Base-by-base conservation (phyloP, 2,888 invertebrate genomes). In the Lasioglossum pauxillum region DNA sequence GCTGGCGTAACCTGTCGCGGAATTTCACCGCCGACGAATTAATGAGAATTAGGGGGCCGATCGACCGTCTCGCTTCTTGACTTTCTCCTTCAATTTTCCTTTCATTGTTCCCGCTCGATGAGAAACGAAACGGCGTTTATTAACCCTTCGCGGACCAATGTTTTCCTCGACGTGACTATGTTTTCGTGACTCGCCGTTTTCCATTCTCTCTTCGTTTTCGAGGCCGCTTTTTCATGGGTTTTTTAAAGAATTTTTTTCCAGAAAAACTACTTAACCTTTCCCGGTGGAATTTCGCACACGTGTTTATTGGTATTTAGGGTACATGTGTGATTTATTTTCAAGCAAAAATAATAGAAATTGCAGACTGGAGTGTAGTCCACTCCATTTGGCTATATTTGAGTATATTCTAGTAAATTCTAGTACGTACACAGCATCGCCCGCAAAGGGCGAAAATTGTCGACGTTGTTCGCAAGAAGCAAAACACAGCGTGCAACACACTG, bases 1-100 rank as follows among this genome's bases (percentile, higher is more conserved):
- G 81, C 64, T 86, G 79, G 81, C 84, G 87, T 88, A 82, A 88
- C 74, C 84, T 64, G 82, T 83, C 81, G 81, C 80, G 86, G 85
- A 86, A 84, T 86, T 82, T 85, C 75, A 75, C 35, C 19, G 19
- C n/a, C 64, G 49, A 38, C 53, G 85, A 77, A 80, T 80, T 80
- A 60, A 71, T 7, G 80, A 73, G 67, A 77, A 57, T 80, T 77
- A 69, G 80, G 44, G 46, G 72, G 16, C n/a, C 41, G 35, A 41
- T 82, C 82, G 16, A 69, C 46, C 73, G 76, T 60, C 35, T 23
- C 57, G 27, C 23, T 72, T 19, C 41, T 27, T n/a, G 41, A 41
- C 38, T 49, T 23, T 64, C 41, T 67, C 38, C 19, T n/a, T 14
- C 16, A 3, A 31, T 46, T 46, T 27, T n/a, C 19, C 72, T 60